A percentile compares a stretch with the other conserved stretches of the same genome.
Conservation (phyloP, 1,140 invertebrate species). For the Neotoxoptera formosana region DNA sequence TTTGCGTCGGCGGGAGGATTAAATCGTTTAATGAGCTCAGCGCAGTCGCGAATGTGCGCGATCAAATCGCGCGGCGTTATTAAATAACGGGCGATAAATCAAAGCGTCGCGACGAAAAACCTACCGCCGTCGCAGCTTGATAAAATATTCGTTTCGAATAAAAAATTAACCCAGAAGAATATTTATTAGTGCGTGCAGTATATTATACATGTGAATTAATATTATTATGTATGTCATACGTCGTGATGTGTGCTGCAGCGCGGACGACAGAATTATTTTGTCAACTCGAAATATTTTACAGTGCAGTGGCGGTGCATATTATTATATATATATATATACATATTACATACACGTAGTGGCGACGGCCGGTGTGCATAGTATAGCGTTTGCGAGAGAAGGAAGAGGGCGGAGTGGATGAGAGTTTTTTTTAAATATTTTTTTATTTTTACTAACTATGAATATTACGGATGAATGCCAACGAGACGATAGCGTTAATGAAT, state of each 20-base stretch:
- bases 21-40: not conserved
- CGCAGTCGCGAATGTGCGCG: not conserved
- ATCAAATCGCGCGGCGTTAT: no score
- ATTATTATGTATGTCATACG: not conserved
- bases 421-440: slow-evolving; percentile 14
- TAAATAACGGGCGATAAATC: not conserved
- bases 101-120: not conserved
- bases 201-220: not conserved
- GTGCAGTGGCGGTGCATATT: not conserved
- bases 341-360: not conserved
- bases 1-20: not conserved
- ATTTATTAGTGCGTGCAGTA: not conserved
- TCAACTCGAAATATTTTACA: not conserved
- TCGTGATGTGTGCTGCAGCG: not conserved
- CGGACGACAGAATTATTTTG: slow-evolving; percentile 47
- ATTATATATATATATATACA: not conserved
- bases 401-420: not conserved
- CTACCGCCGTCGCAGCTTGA: not conserved
- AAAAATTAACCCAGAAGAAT: not conserved
- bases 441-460: not conserved
- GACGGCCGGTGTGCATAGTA: not conserved
- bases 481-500: slow-evolving; percentile 55
- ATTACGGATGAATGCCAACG: slow-evolving; percentile 43
- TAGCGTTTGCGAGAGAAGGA: not conserved
- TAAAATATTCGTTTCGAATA: not conserved